Evolutionary conservation across 2,797 vertebrate genomes (phyloP), one percentile per base, ranked within the genome.

Genomic region (Lithobates pipiens): DNA sequence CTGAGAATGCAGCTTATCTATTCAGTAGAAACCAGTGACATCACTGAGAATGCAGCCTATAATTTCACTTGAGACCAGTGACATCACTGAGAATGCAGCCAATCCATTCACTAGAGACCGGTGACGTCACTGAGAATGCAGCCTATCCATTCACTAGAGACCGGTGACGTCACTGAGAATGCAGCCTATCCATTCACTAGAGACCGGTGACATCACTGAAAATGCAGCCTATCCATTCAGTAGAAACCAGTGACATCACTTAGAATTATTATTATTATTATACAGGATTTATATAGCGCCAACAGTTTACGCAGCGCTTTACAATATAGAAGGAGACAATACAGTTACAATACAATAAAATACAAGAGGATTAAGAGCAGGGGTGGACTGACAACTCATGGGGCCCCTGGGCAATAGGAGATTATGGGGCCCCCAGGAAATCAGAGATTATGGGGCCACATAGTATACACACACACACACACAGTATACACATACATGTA

Each of bases 181-280:
- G 61, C 61, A 65, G 61, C 61, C 61, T 36, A 70, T 70, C 32
- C 15, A 36, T 71, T 71, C 32, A 71, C 29, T 32, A 71, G 32
- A 39, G 21, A 32, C 32, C 5, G 2, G 4, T 65, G 61, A 65
- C 61, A 65, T 65, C n/a, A 65, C 61, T 65, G 61, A 25, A n/a
- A 65, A 65, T 10, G n/a, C 61, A n/a, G 61, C 61, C 61, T 65
- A 61, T 65, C 61, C 61, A 65, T 65, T 65, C 61, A 65, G n/a
- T 65, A 32, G 32, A 65, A n/a, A 65, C 9, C n/a, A 2, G 61
- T 39, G 61, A 10, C 61, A 65, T 25, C 8, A 65, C 61, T 65
- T 9, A 39, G 39, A 10, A 39, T 39, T n/a, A n/a, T n/a, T n/a
- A n/a, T n/a, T n/a, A n/a, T n/a, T n/a, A n/a, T n/a, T n/a, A n/a